Conservation (phyloP, 2,888 invertebrate species). For the Melitaea athalia region DNA sequence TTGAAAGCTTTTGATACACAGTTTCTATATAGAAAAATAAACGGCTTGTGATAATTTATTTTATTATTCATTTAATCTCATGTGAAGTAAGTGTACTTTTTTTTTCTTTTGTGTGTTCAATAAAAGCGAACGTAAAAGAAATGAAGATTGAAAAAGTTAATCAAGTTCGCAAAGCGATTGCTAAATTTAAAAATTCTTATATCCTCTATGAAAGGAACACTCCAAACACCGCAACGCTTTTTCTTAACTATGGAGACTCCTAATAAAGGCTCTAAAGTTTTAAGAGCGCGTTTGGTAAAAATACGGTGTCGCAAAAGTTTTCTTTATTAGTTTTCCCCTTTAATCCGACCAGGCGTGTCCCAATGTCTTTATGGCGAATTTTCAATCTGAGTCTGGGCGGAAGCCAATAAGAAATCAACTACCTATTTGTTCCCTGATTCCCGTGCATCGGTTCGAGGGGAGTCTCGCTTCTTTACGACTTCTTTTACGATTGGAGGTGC, state of each 20-base stretch:
- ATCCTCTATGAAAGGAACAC: conserved; percentile 50
- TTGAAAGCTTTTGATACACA: conserved; percentile 27
- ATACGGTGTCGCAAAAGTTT: conserved; percentile 82
- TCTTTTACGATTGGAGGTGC: conserved; percentile 82
- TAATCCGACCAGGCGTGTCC: conserved; percentile 79
- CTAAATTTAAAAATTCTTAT: conserved; percentile 56
- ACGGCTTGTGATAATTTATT: conserved; percentile 9
- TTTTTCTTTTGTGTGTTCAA: conserved; percentile 34
- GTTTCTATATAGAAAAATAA: background rate
- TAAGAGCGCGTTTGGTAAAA: conserved; percentile 77
- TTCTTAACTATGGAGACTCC: conserved; percentile 65
- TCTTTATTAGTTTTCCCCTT: conserved; percentile 82
- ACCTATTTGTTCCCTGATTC: conserved; percentile 79
- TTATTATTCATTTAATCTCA: conserved; percentile 30
- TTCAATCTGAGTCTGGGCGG: conserved; percentile 80
- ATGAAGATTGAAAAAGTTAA: conserved; percentile 59
- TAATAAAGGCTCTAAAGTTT: conserved; percentile 76
- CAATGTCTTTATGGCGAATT: conserved; percentile 82
- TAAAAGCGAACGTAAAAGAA: conserved; percentile 30
- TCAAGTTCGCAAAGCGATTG: conserved; percentile 55
- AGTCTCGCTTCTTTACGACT: conserved; percentile 79
- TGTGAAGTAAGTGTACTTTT: conserved; percentile 36
- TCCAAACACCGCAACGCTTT: conserved; percentile 54
- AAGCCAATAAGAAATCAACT: conserved; percentile 82
- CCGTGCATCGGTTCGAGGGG: conserved; percentile 77